Conservation (phyloP, 2,888 invertebrate species). For the Sarcophaga caerulescens region DNA sequence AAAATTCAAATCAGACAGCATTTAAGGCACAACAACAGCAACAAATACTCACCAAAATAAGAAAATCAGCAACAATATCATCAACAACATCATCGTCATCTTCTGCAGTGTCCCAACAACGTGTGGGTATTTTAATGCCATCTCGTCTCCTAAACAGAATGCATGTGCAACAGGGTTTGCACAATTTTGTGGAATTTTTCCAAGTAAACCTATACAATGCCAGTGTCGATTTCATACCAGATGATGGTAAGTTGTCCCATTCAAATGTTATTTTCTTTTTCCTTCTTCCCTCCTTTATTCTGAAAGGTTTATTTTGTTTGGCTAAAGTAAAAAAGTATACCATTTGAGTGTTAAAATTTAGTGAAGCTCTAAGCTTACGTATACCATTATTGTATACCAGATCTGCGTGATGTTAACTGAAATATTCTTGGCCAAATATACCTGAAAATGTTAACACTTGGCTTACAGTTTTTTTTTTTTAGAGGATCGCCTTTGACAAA, state of each 20-base stretch:
- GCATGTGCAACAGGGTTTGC: slow-evolving; percentile 79
- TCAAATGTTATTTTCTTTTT: slow-evolving; percentile 11
- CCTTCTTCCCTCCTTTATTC: slow-evolving; percentile 52
- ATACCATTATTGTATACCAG: no score
- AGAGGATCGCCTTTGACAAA: no score
- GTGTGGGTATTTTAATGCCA: slow-evolving; percentile 78
- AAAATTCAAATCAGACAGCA: slow-evolving; percentile 13
- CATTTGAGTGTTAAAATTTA: no score
- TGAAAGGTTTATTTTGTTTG: slow-evolving; percentile 26
- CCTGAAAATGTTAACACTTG: no score
- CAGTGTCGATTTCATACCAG: slow-evolving; percentile 78
- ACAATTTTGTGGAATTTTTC: slow-evolving; percentile 79
- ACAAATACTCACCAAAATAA: slow-evolving; percentile 24
- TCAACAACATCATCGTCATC: background rate
- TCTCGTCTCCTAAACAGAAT: slow-evolving; percentile 75
- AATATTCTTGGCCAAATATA: no score
- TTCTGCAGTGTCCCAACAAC: slow-evolving; percentile 48
- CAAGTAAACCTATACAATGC: slow-evolving; percentile 77
- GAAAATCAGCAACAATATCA: slow-evolving; percentile 39
- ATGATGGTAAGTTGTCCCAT: slow-evolving; percentile 77
- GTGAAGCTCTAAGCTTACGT: no score
- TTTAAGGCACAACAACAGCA: slow-evolving; percentile 52
- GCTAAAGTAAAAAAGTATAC: background rate
- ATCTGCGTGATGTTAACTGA: no score
- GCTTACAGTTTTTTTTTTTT: no score